Evolutionary conservation across 1,140 invertebrate genomes (phyloP).

Genomic region (Achroia grisella): DNA sequence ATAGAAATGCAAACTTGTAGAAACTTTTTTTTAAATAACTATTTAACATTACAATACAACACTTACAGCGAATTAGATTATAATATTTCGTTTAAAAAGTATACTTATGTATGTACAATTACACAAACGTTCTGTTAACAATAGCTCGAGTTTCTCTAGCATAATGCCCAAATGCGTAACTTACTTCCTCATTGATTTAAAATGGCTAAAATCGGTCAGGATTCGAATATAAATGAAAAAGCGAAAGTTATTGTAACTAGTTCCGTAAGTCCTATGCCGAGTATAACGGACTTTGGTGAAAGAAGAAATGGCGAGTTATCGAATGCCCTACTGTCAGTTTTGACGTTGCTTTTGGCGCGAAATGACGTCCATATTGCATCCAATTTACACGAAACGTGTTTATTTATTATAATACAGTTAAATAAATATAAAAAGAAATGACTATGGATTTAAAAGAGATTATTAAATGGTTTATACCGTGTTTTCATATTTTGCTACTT

Average conservation of each 20-base stretch:
- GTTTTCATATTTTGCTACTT: constrained; percentile 49
- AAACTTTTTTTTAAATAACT: no score
- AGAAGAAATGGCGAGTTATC: constrained; percentile 50
- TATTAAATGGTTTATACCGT: constrained; percentile 66
- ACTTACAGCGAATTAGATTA: no score
- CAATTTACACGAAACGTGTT: constrained; percentile 2
- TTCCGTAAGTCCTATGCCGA: constrained; percentile 5
- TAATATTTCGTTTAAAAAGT: no score
- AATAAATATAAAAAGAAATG: constrained; percentile 18
- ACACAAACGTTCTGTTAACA: no score
- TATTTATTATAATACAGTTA: constrained; percentile 2
- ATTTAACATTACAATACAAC: no score
- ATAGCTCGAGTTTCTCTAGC: no score
- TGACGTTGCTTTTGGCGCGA: constrained; percentile 26
- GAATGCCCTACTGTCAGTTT: constrained; percentile 24
- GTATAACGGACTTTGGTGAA: constrained; percentile 29
- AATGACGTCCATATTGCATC: constrained; percentile 28
- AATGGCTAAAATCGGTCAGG: constrained; percentile 8
- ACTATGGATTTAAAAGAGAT: constrained; percentile 61
- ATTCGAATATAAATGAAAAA: constrained; percentile 35
- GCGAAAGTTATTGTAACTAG: constrained; percentile 25
- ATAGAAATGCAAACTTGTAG: no score
- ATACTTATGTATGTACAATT: no score
- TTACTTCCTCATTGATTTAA: background rate
- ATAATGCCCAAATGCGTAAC: no score